Conservation (phyloP, 2,797 vertebrate species). For the Muscicapa striata region DNA sequence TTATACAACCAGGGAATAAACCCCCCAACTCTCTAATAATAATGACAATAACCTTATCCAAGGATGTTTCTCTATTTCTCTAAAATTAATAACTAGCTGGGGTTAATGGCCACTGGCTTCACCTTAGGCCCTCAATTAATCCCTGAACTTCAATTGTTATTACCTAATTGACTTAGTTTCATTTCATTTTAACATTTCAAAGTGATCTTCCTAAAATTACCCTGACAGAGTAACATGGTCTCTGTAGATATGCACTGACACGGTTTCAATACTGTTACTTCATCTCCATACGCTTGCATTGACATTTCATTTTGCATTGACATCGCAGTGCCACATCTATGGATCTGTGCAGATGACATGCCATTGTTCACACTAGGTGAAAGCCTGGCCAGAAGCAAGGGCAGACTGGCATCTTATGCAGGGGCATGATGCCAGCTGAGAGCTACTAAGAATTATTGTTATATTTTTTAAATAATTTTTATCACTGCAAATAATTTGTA, state of each 20-base stretch:
- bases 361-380: not conserved
- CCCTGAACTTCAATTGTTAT: slow-evolving; percentile 74
- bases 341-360: not conserved
- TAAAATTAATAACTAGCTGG: slow-evolving; percentile 68
- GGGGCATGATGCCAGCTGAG: not conserved
- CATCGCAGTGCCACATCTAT: not conserved
- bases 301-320: slow-evolving; percentile 45
- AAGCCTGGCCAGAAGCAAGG: not conserved
- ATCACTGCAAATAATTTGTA: not conserved
- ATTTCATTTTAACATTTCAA: slow-evolving; percentile 74
- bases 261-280: not conserved
- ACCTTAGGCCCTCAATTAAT: slow-evolving; percentile 77
- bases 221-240: slow-evolving; percentile 27
- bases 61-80: slow-evolving; percentile 38
- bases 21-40: not conserved
- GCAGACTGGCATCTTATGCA: not conserved
- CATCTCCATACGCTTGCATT: not conserved
- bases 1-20: not conserved
- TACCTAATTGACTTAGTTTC: slow-evolving; percentile 77
- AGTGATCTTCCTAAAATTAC: slow-evolving; percentile 71
- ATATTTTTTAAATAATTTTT: not conserved
- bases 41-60: slow-evolving; percentile 59
- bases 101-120: slow-evolving; percentile 75
- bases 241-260: slow-evolving; percentile 35
- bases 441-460: not conserved